These are phyloP conservation scores for Lytechinus pictus DNA, from an alignment of 35 echinoderm and acorn worm species.

Conservation along the genomic window DNA sequence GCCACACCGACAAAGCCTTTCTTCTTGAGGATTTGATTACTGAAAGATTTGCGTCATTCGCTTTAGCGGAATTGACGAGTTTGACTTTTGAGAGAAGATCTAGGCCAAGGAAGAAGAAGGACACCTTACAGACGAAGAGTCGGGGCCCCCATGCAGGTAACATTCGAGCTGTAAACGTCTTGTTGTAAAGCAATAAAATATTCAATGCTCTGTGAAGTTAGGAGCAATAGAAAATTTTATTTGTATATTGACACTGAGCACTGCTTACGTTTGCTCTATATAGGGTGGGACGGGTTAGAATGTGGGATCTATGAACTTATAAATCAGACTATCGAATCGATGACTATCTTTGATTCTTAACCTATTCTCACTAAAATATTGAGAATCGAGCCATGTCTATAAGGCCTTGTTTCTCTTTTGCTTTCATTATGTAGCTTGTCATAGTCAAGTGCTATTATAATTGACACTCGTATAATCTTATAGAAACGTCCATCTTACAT, in stretches of 20 bases:
- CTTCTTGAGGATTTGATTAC: background rate
- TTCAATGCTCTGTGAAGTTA: background rate
- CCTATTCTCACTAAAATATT: background rate
- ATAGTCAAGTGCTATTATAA: background rate
- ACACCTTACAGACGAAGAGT: background rate
- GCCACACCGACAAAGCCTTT: background rate
- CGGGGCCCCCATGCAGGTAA: background rate
- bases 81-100: background rate
- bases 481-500: background rate
- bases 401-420: background rate
- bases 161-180: background rate
- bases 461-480: background rate
- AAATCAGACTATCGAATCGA: background rate
- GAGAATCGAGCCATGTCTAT: background rate
- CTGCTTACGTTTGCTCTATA: too few relatives aligned
- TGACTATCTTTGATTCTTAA: too few relatives aligned
- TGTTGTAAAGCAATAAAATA: background rate
- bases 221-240: background rate
- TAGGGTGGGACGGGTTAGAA: background rate
- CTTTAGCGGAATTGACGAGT: background rate
- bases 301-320: background rate
- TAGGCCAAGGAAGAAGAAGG: background rate
- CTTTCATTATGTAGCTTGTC: background rate
- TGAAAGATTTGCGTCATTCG: background rate
- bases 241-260: background rate